Conservation (phyloP, 2,888 invertebrate genomes). For the Lithodes maja region DNA sequence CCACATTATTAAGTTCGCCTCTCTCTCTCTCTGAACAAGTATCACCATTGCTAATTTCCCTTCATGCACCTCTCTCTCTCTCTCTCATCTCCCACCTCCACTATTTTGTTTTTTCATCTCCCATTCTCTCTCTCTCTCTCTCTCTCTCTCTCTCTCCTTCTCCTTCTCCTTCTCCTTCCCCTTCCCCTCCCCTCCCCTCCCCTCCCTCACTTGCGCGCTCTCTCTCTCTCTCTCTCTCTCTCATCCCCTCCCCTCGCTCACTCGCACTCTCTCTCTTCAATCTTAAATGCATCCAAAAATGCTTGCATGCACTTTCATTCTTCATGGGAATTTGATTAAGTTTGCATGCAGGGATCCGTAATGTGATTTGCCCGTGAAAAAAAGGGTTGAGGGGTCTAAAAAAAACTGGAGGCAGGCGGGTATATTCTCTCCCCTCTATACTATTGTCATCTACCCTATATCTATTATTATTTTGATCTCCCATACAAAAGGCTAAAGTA, state of each 20-base stretch:
- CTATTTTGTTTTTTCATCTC: neutral
- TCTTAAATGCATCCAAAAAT: conserved; percentile 40
- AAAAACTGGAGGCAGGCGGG: neutral
- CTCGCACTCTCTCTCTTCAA: conserved; percentile 15
- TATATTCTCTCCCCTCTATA: too few species aligned
- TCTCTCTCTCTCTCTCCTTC: neutral
- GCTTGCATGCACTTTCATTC: conserved; percentile 17
- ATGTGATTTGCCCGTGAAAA: conserved; percentile 22
- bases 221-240: neutral
- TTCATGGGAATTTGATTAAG: conserved; percentile 40
- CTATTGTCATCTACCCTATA: too few species aligned
- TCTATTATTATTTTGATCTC: too few species aligned
- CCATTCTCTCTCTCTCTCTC: neutral
- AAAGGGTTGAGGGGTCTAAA: neutral
- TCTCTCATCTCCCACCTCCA: neutral
- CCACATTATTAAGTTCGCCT: neutral
- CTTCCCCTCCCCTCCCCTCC: conserved; percentile 1
- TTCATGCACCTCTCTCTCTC: neutral
- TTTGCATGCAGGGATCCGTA: conserved; percentile 45
- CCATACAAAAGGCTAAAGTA: too few species aligned
- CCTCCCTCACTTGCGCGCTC: neutral
- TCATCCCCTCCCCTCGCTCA: neutral
- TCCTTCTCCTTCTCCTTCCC: neutral
- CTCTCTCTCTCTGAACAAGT: conserved; percentile 10
- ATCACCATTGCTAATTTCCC: neutral